A percentile compares a stretch with the other conserved stretches of the same genome.
phyloP scores from a whole-genome alignment of 2,113 vertebrate species.

The Acanthisitta chloris region DNA sequence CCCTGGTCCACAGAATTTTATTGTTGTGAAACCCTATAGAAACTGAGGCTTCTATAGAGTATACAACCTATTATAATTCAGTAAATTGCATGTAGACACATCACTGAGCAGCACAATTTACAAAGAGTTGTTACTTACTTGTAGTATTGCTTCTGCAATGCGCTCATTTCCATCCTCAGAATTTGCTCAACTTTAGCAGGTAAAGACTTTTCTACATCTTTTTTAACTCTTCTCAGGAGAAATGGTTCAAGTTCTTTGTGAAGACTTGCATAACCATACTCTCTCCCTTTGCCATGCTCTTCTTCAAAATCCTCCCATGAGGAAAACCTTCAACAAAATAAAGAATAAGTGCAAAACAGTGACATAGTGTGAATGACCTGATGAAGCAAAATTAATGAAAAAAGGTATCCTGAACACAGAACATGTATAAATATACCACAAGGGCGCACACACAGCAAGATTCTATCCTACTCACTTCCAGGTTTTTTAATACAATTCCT shows the following conservation, averaged over 20 bases:
- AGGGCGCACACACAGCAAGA: background rate
- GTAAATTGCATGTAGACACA: background rate
- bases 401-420: background rate
- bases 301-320: conserved; percentile 98
- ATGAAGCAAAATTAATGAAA: background rate
- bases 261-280: conserved; percentile 94
- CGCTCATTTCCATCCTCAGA: conserved; percentile 96
- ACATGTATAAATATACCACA: background rate
- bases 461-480: background rate
- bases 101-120: background rate
- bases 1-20: background rate
- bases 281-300: conserved; percentile 95
- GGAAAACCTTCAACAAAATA: conserved; percentile 83
- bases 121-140: conserved; percentile 79
- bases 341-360: background rate
- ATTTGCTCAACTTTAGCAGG: conserved; percentile 99
- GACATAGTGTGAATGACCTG: background rate
- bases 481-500: background rate
- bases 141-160: conserved; percentile 98
- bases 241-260: conserved; percentile 98
- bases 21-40: background rate
- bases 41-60: background rate
- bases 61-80: background rate
- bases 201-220: conserved; percentile 97
- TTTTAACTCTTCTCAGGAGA: conserved; percentile 93